Conservation (phyloP, 2,113 vertebrate species). For the Tenebrosternarchus preto region DNA sequence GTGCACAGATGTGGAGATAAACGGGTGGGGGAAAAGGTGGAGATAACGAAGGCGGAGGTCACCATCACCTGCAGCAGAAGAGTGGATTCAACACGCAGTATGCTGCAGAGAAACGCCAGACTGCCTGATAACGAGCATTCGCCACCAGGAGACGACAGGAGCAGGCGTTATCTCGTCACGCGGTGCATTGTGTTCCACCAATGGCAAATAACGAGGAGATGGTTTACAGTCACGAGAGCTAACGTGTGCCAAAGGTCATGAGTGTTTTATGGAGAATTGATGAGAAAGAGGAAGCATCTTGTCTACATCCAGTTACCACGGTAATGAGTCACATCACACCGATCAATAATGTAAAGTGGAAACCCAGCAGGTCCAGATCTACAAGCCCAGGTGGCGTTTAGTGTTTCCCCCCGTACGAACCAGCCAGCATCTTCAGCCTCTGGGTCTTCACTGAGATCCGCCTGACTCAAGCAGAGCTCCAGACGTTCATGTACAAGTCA, state of each 20-base stretch:
- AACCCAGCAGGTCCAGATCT: neutral
- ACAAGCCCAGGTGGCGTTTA: neutral
- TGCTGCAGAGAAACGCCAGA: conserved; percentile 16
- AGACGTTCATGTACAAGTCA: conserved; percentile 1
- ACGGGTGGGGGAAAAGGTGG: conserved; percentile 37
- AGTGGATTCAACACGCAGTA: conserved; percentile 10
- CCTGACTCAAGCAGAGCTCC: conserved; percentile 10
- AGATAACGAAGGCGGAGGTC: conserved; percentile 33
- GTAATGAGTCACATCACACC: too few relatives aligned
- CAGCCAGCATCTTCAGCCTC: too few relatives aligned
- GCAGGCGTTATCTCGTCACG: conserved; percentile 41
- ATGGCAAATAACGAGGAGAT: conserved; percentile 12
- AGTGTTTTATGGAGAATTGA: neutral
- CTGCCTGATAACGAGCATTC: conserved; percentile 28
- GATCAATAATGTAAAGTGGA: too few relatives aligned
- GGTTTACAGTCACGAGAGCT: neutral
- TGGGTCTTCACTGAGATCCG: neutral
- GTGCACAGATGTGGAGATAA: conserved; percentile 28
- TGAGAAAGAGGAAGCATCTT: neutral
- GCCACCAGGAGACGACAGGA: conserved; percentile 9
- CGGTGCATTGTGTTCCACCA: conserved; percentile 37
- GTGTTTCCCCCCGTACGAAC: neutral
- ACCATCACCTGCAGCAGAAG: conserved; percentile 23
- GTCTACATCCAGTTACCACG: too few relatives aligned
- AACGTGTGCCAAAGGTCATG: conserved; percentile 37